Evolutionary conservation across 37 sponge, comb jelly and placozoan species (phyloP).

Genomic region (Theonella swinhoei): DNA sequence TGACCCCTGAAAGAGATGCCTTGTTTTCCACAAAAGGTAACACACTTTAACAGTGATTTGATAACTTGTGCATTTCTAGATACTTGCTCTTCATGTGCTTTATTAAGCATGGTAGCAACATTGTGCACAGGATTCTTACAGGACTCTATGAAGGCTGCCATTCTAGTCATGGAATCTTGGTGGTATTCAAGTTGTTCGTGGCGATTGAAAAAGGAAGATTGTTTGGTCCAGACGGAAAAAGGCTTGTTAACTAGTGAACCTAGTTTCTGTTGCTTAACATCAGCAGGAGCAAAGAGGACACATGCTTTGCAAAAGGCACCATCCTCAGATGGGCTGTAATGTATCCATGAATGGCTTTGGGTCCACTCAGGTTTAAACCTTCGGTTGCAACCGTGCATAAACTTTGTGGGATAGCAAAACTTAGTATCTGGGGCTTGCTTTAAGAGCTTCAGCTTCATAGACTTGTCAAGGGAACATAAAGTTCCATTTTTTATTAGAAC

Average conservation of each 20-base stretch:
- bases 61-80: slow-evolving; percentile 14
- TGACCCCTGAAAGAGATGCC: slow-evolving; percentile 34
- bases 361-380: slow-evolving; percentile 33
- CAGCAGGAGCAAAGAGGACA: slow-evolving; percentile 21
- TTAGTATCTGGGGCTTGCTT: slow-evolving; percentile 17
- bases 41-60: slow-evolving; percentile 36
- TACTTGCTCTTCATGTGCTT: no score
- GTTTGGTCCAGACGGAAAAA: no score
- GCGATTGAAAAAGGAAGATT: no score
- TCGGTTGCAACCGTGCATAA: slow-evolving; percentile 28
- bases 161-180: no score
- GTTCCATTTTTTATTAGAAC: no score
- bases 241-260: no score
- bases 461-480: no score
- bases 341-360: slow-evolving; percentile 20
- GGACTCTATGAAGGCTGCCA: no score
- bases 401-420: neutral
- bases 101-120: no score
- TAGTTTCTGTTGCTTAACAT: slow-evolving; percentile 20
- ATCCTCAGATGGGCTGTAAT: slow-evolving; percentile 30
- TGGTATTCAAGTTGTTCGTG: no score
- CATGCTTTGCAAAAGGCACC: slow-evolving; percentile 39
- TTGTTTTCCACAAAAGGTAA: slow-evolving; percentile 38
- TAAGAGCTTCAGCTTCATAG: no score
- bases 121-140: no score